A percentile compares a stretch with the other conserved stretches of the same genome.
phyloP scores from a whole-genome alignment of 1,140 invertebrate genomes.

The Orius insidiosus region DNA sequence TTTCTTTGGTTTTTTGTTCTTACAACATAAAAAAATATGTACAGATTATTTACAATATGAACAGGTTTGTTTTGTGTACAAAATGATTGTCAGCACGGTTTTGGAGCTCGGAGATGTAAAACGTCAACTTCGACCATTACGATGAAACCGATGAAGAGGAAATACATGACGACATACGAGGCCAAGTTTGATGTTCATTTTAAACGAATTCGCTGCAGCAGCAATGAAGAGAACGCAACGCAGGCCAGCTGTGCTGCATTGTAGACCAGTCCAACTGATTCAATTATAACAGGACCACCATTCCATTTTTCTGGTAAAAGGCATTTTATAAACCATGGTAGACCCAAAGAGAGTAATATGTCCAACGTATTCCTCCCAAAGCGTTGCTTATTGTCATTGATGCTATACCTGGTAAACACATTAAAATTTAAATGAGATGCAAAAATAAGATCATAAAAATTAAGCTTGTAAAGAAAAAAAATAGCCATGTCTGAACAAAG shows the following conservation, averaged over 20 bases:
- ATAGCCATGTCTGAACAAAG: too few species aligned
- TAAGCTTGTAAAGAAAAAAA: neutral
- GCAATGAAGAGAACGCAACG: slow-evolving; percentile 19
- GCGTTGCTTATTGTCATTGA: slow-evolving; percentile 74
- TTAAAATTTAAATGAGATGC: too few species aligned
- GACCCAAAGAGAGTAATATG: slow-evolving; percentile 64
- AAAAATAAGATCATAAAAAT: slow-evolving; percentile 20
- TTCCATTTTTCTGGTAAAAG: slow-evolving; percentile 29
- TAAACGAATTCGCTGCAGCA: slow-evolving; percentile 13
- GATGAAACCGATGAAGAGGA: slow-evolving; percentile 20
- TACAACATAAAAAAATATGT: too few species aligned
- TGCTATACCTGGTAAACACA: slow-evolving; percentile 67
- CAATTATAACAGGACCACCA: slow-evolving; percentile 20
- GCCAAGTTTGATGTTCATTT: slow-evolving; percentile 20
- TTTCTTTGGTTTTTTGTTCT: too few species aligned
- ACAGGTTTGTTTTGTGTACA: too few species aligned
- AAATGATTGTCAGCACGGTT: too few species aligned
- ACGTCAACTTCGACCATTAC: slow-evolving; percentile 19
- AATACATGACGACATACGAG: slow-evolving; percentile 19
- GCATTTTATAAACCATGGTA: slow-evolving; percentile 68
- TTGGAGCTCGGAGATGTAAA: slow-evolving; percentile 7
- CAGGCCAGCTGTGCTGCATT: slow-evolving; percentile 21
- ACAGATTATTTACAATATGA: too few species aligned
- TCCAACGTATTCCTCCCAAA: slow-evolving; percentile 67
- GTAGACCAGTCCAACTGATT: slow-evolving; percentile 19